These are phyloP conservation scores for Chaetophractus vellerosus DNA, from an alignment of 2,797 vertebrate species.

Conservation along the genomic window DNA sequence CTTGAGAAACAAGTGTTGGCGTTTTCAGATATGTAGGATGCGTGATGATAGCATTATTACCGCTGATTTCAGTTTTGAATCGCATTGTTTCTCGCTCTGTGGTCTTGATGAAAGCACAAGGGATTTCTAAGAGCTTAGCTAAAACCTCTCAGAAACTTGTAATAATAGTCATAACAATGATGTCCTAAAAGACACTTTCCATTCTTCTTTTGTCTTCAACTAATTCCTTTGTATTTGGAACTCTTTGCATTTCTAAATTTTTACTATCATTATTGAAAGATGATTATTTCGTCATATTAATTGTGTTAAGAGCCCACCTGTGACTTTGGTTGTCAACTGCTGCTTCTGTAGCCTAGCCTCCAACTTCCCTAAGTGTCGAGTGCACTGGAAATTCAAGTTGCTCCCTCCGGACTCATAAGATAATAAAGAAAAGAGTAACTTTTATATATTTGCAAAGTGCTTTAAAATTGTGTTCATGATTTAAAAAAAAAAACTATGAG, in stretches of 20 bases:
- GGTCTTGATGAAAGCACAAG: conserved; percentile 27
- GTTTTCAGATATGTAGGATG: neutral
- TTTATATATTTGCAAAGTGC: neutral
- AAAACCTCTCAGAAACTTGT: conserved; percentile 46
- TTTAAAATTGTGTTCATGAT: conserved; percentile 45
- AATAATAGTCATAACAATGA: conserved; percentile 41
- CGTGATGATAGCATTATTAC: neutral
- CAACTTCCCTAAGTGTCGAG: neutral
- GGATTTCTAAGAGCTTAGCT: conserved; percentile 31
- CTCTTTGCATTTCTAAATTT: neutral
- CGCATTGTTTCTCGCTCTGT: neutral
- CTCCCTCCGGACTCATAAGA: neutral
- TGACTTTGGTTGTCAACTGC: neutral
- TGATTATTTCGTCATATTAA: neutral
- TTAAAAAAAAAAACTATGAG: neutral
- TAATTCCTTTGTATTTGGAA: conserved; percentile 14
- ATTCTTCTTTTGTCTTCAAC: neutral
- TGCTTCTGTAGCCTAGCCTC: conserved; percentile 26
- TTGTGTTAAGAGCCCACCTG: conserved; percentile 5
- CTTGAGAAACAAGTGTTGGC: conserved; percentile 5
- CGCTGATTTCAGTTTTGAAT: conserved; percentile 32
- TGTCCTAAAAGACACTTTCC: neutral
- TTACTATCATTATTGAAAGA: conserved; percentile 14
- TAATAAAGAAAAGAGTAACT: neutral
- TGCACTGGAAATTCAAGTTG: neutral